Conservation (phyloP, 1,140 invertebrate genomes). For the Tetragnatha versicolor region DNA sequence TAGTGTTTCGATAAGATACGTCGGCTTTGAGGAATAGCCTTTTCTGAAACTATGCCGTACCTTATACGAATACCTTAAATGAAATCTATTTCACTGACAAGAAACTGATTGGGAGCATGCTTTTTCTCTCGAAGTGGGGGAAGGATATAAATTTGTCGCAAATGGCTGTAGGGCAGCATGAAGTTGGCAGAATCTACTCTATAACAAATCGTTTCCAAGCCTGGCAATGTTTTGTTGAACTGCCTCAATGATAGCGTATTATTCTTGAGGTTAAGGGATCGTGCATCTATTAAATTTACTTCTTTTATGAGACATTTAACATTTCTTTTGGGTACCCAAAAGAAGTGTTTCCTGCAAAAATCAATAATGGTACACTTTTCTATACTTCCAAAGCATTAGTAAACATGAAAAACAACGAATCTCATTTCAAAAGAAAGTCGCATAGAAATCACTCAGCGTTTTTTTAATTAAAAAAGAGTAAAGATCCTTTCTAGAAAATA, state of each 20-base stretch:
- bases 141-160: conserved; percentile 48
- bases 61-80: conserved; percentile 47
- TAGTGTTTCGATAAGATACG: conserved; percentile 25
- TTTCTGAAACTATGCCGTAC: conserved; percentile 5
- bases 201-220: conserved; percentile 34
- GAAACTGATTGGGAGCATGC: conserved; percentile 45
- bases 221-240: conserved; percentile 17
- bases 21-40: conserved; percentile 25
- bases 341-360: too few species aligned
- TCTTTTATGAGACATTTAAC: too few species aligned
- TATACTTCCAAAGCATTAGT: too few species aligned
- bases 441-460: too few species aligned
- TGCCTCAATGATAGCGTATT: conserved; percentile 16
- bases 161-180: conserved; percentile 42
- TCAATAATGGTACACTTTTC: too few species aligned
- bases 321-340: too few species aligned
- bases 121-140: conserved; percentile 23
- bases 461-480: too few species aligned
- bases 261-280: conserved; percentile 12
- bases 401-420: too few species aligned
- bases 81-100: conserved; percentile 54
- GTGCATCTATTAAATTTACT: conserved; percentile 13
- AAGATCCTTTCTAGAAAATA: too few species aligned
- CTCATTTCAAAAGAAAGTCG: too few species aligned
- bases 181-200: conserved; percentile 25